Percentiles rank a stretch among this genome's conserved stretches.
Evolutionary conservation across 1,140 invertebrate genomes (phyloP).

Genomic region (Camponotus pennsylvanicus): DNA sequence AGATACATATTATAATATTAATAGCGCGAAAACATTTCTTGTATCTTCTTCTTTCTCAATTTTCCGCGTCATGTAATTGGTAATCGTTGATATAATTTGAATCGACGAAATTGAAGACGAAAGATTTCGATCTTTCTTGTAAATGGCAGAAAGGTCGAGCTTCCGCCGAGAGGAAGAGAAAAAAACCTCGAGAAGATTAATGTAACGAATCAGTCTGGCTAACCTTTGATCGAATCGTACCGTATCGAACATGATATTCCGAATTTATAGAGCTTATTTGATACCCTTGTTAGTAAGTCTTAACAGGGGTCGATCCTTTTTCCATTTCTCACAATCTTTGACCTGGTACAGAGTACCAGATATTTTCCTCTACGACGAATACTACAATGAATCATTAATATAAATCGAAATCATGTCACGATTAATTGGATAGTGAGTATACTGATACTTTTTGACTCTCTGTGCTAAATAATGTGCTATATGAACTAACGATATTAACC

Average conservation of each 20-base stretch:
- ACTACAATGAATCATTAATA: neutral
- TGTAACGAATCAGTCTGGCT: slow-evolving; percentile 55
- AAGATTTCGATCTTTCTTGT: slow-evolving; percentile 40
- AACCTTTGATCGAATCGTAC: slow-evolving; percentile 44
- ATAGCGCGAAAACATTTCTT: neutral
- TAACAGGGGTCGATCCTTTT: slow-evolving; percentile 21
- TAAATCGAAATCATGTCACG: neutral
- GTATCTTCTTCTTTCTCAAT: neutral
- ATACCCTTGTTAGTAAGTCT: slow-evolving; percentile 37
- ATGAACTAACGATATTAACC: slow-evolving; percentile 35
- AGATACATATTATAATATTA: neutral
- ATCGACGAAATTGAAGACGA: slow-evolving; percentile 23
- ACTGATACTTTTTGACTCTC: neutral
- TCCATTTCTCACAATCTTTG: neutral
- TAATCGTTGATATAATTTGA: neutral
- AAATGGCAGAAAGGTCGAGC: neutral
- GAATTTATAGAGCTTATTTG: slow-evolving; percentile 23
- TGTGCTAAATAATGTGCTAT: slow-evolving; percentile 1
- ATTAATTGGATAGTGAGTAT: neutral
- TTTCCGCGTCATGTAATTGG: neutral
- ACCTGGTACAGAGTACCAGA: neutral
- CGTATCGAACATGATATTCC: slow-evolving; percentile 27
- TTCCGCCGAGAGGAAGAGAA: neutral
- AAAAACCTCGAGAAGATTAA: slow-evolving; percentile 43
- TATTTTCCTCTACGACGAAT: neutral